A percentile compares a stretch with the other conserved stretches of the same genome.
Evolutionary conservation across 2,888 invertebrate genomes (phyloP).

Genomic region (Peribatodes rhomboidaria): DNA sequence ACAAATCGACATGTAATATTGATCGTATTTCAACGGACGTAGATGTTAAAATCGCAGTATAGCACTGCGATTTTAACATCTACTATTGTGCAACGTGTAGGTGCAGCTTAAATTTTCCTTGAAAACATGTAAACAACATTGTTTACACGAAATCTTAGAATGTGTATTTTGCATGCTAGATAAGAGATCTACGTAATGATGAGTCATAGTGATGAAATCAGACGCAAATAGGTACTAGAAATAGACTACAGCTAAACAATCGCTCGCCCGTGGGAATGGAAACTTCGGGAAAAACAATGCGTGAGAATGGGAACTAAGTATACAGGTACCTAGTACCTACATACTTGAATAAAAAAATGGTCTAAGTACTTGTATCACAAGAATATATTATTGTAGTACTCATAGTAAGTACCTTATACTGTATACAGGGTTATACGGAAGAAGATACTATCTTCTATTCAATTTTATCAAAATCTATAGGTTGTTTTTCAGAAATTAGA

Average conservation of each 20-base stretch:
- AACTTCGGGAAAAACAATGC: conserved; percentile 8
- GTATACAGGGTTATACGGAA: no score
- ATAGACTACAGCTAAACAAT: conserved; percentile 5
- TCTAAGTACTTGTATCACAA: no score
- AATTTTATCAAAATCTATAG: no score
- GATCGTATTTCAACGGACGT: no score
- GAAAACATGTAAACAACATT: neutral
- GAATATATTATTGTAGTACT: no score
- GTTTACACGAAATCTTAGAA: conserved; percentile 12
- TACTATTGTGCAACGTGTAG: no score
- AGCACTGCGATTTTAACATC: neutral
- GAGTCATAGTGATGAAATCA: conserved; percentile 41
- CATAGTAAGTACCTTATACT: no score
- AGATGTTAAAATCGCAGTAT: neutral
- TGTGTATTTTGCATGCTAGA: conserved; percentile 8
- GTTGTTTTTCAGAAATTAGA: no score
- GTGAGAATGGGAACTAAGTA: conserved; percentile 5
- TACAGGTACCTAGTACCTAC: no score
- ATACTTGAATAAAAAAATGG: no score
- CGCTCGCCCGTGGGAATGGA: conserved; percentile 17
- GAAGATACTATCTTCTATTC: no score
- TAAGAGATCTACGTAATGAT: conserved; percentile 15
- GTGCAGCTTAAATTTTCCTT: neutral
- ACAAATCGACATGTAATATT: no score
- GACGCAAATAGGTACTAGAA: conserved; percentile 23